These are phyloP conservation scores for Lasioglossum figueresi DNA, from an alignment of 2,888 invertebrate genomes.

Conservation along the genomic window DNA sequence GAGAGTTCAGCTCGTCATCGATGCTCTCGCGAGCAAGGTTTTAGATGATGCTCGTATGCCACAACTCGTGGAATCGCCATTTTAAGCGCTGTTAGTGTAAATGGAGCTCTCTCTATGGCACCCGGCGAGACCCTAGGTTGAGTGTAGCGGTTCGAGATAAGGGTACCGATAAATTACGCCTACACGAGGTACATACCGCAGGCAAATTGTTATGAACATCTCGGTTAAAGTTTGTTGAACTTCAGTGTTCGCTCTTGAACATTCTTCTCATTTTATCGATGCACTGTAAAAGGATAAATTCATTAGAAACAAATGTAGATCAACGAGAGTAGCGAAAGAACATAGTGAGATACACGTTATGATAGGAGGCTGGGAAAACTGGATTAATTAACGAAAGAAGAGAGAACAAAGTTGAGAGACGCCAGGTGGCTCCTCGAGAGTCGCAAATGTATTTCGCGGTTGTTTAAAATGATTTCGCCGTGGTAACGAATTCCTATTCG, in stretches of 20 bases:
- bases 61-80: neutral
- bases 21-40: neutral
- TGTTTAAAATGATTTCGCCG: constrained; percentile 27
- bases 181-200: neutral
- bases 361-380: neutral
- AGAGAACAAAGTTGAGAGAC: neutral
- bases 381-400: neutral
- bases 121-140: neutral
- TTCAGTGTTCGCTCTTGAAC: too few species aligned
- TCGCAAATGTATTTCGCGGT: neutral
- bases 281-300: too few species aligned
- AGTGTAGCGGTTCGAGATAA: neutral
- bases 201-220: neutral
- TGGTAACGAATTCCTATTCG: constrained; percentile 20
- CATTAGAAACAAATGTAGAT: too few species aligned
- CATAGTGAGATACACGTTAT: too few species aligned
- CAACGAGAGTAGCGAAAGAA: too few species aligned
- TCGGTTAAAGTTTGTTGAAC: neutral
- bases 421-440: neutral
- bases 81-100: neutral
- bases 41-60: neutral
- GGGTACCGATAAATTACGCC: neutral
- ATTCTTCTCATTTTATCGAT: too few species aligned
- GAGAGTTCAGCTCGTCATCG: neutral
- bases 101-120: neutral